Conservation (phyloP, 30 jellyfish, hydroid and myxozoan species). For the Clytia hemisphaerica region DNA sequence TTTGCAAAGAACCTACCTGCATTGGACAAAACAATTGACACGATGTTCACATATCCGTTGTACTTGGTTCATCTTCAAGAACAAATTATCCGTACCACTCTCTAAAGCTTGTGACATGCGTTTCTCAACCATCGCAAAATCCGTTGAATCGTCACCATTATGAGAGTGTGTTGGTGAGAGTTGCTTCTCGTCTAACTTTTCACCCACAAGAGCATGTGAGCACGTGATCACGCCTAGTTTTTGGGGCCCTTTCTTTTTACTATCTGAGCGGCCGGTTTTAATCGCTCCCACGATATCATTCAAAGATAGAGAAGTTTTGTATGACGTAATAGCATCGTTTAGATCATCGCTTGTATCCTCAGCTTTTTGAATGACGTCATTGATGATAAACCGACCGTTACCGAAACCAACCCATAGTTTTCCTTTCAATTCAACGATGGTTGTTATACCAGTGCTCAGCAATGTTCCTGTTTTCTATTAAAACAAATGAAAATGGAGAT, state of each 20-base stretch:
- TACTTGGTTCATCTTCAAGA: constrained; percentile 62
- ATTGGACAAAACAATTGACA: constrained; percentile 51
- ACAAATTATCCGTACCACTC: not conserved
- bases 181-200: not conserved
- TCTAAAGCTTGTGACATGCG: not conserved
- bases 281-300: not conserved
- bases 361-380: constrained; percentile 49
- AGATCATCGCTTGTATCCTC: constrained; percentile 38
- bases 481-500: too few species aligned
- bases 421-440: constrained; percentile 45
- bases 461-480: too few species aligned
- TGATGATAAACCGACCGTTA: constrained; percentile 80
- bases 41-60: constrained; percentile 81
- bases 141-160: not conserved
- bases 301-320: not conserved
- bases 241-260: not conserved
- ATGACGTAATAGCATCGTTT: constrained; percentile 14
- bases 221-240: constrained; percentile 30
- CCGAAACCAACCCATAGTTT: constrained; percentile 95
- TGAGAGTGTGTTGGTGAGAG: not conserved
- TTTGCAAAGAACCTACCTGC: constrained; percentile 42
- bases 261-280: too few species aligned
- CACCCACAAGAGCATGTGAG: constrained; percentile 59
- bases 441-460: constrained; percentile 70
- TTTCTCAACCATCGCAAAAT: constrained; percentile 15